phyloP scores from a whole-genome alignment of 2,113 vertebrate genomes.

The Neodontobutis hainanensis region DNA sequence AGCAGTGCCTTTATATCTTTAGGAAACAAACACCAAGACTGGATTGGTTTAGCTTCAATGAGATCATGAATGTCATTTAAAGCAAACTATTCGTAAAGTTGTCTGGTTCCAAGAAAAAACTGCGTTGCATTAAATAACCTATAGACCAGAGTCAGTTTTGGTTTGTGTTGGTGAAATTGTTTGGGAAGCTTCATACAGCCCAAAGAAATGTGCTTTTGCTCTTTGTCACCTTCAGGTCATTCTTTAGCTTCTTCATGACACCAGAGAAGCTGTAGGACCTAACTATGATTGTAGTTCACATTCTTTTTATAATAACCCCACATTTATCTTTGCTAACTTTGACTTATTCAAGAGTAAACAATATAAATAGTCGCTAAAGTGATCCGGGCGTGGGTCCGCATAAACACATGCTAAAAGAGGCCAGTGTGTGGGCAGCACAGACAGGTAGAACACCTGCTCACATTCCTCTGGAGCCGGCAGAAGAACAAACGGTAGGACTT shows the following conservation, averaged over 20 bases:
- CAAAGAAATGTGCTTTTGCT: not conserved
- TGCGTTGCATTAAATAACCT: too few relatives aligned
- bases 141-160: too few relatives aligned
- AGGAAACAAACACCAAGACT: too few relatives aligned
- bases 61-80: too few relatives aligned
- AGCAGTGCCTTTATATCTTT: not conserved
- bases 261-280: not conserved
- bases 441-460: constrained; percentile 40
- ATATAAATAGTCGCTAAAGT: not conserved
- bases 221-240: not conserved
- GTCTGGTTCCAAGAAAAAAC: too few relatives aligned
- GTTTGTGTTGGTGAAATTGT: too few relatives aligned
- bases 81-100: too few relatives aligned
- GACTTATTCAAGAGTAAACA: not conserved
- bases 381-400: constrained; percentile 59
- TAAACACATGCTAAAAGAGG: not conserved
- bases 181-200: too few relatives aligned
- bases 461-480: constrained; percentile 26
- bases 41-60: too few relatives aligned
- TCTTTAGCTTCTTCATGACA: not conserved
- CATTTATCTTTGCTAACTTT: not conserved
- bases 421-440: constrained; percentile 19
- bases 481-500: not conserved
- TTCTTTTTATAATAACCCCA: not conserved
- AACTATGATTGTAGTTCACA: too few relatives aligned